Conservation (phyloP, 2,113 vertebrate genomes). For the Chunga burmeisteri region DNA sequence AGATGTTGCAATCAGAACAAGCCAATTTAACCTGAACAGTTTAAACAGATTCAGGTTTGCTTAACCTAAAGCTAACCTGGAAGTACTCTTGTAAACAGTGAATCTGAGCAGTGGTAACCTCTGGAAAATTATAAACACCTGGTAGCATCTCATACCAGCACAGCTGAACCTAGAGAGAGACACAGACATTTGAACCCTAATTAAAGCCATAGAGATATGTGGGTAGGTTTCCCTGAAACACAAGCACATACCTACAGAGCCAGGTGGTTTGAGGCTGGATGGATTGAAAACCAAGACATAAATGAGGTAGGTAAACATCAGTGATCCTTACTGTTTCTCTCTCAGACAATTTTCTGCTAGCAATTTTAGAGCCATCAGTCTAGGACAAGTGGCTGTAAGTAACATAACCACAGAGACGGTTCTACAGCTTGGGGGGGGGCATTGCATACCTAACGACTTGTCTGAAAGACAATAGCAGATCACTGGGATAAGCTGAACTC, state of each 20-base stretch:
- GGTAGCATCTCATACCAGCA: background rate
- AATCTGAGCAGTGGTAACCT: background rate
- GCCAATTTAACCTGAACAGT: background rate
- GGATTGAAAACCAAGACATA: background rate
- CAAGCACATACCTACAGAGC: background rate
- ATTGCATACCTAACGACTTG: background rate
- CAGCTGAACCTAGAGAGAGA: background rate
- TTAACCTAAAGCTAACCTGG: background rate
- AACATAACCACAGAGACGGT: background rate
- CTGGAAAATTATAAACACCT: background rate
- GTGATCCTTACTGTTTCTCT: background rate
- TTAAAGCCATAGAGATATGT: background rate
- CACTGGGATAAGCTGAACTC: background rate
- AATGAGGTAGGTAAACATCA: background rate
- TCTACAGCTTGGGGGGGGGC: background rate
- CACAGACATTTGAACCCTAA: background rate
- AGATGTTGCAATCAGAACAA: background rate
- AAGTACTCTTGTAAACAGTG: background rate
- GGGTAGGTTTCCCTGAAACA: background rate
- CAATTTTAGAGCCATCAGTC: background rate
- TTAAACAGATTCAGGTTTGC: background rate
- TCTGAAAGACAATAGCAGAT: background rate
- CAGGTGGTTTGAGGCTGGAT: background rate
- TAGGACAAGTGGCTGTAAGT: background rate
- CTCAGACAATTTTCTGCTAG: background rate